These are phyloP conservation scores for Archocentrus centrarchus DNA, from an alignment of 2,113 vertebrate species.

Conservation along the genomic window DNA sequence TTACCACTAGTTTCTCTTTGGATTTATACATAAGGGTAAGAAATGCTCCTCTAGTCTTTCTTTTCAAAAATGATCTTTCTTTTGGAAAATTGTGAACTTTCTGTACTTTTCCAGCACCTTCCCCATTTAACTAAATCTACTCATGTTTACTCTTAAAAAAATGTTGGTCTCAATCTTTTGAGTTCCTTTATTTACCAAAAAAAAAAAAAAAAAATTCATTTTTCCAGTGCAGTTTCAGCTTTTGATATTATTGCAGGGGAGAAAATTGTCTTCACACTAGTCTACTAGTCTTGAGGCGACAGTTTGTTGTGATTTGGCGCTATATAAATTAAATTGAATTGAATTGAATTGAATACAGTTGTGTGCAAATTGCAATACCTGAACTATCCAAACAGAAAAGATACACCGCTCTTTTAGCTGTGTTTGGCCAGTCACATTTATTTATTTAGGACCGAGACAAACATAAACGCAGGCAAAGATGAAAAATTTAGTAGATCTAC, in stretches of 20 bases:
- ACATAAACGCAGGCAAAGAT: background rate
- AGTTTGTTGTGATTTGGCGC: too few species aligned
- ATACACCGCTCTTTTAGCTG: constrained; percentile 18
- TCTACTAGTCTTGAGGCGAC: too few species aligned
- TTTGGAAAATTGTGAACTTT: background rate
- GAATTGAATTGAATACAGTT: too few species aligned
- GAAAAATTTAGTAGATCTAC: background rate
- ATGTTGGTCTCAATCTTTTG: background rate
- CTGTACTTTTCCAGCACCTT: background rate
- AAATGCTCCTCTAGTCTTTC: background rate
- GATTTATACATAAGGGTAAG: constrained; percentile 71
- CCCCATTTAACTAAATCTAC: background rate
- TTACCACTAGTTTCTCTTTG: constrained; percentile 34
- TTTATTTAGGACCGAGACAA: background rate
- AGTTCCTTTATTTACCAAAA: background rate
- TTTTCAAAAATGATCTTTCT: background rate
- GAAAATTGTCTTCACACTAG: background rate
- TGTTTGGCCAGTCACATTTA: background rate
- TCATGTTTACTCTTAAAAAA: background rate
- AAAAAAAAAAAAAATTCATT: background rate
- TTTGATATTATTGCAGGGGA: background rate
- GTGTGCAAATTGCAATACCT: background rate
- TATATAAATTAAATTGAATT: too few species aligned
- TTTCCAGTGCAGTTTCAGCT: background rate
- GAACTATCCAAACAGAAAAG: constrained; percentile 14